These are phyloP conservation scores for Sphenopsis melanotis DNA, from an alignment of 2,797 vertebrate species.

Conservation along the genomic window DNA sequence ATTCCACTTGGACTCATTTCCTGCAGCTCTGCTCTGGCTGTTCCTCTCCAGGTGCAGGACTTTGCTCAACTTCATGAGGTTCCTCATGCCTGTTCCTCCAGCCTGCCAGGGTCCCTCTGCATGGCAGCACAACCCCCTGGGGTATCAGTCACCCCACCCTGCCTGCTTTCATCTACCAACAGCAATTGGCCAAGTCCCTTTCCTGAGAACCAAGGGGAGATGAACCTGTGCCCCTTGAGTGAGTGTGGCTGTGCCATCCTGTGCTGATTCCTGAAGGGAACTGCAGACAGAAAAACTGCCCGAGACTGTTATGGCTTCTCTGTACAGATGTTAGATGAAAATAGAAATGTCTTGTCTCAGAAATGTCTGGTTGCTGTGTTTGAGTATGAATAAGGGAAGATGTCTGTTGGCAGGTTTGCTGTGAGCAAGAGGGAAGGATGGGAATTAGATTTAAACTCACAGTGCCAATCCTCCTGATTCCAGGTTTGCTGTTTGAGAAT, in stretches of 20 bases:
- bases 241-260: neutral
- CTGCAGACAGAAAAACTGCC: neutral
- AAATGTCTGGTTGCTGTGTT: neutral
- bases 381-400: neutral
- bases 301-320: neutral
- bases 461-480: neutral
- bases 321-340: neutral
- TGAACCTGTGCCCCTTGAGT: neutral
- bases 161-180: neutral
- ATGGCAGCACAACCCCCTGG: neutral
- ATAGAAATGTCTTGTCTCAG: neutral
- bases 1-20: neutral
- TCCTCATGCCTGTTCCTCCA: neutral
- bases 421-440: neutral
- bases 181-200: too few species aligned
- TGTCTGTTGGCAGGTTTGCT: neutral
- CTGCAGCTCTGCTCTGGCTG: neutral
- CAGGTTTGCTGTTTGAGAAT: neutral
- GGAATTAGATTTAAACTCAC: neutral
- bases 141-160: neutral
- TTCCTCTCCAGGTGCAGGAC: neutral
- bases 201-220: neutral
- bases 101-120: neutral
- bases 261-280: neutral
- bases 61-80: rapidly evolving